Evolutionary conservation across 2,888 invertebrate species (phyloP).

Genomic region (Andrena hattorfiana): DNA sequence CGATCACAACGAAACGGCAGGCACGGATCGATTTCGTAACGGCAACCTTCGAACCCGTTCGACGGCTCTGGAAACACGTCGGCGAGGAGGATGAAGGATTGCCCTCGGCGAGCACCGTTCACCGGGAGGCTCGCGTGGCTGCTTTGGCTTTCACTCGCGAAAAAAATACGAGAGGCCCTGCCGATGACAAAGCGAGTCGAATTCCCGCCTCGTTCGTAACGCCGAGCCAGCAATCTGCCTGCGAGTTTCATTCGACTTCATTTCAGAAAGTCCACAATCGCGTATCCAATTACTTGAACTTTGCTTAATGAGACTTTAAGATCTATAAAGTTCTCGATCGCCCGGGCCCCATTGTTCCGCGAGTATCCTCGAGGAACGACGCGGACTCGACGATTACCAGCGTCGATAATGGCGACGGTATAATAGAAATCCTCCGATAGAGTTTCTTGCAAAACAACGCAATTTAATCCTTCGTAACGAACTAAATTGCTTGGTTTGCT

Average conservation of each 20-base stretch:
- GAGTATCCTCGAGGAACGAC: slow-evolving; percentile 4
- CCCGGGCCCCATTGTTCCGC: background rate
- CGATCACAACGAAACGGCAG: slow-evolving; percentile 53
- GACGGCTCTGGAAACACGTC: slow-evolving; percentile 74
- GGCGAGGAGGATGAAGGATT: slow-evolving; percentile 52
- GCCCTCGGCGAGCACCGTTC: slow-evolving; percentile 53
- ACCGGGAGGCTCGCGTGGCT: slow-evolving; percentile 55
- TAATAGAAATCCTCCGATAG: slow-evolving; percentile 16
- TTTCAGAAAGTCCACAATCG: background rate
- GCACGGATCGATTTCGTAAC: slow-evolving; percentile 68
- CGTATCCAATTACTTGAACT: background rate
- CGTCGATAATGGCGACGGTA: slow-evolving; percentile 11
- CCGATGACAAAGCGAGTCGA: slow-evolving; percentile 45
- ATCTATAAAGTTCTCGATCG: too few species aligned
- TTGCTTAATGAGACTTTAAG: too few species aligned
- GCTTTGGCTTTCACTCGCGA: slow-evolving; percentile 67
- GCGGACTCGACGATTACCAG: slow-evolving; percentile 1
- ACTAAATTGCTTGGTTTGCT: slow-evolving; percentile 43
- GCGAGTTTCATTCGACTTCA: background rate
- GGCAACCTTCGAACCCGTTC: slow-evolving; percentile 74
- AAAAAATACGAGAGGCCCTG: slow-evolving; percentile 53
- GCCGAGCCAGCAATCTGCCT: background rate
- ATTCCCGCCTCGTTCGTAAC: background rate
- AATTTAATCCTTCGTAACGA: slow-evolving; percentile 20
- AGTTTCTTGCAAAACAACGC: slow-evolving; percentile 26